Conservation (phyloP, 2,797 vertebrate genomes). For the Nyctibius grandis region DNA sequence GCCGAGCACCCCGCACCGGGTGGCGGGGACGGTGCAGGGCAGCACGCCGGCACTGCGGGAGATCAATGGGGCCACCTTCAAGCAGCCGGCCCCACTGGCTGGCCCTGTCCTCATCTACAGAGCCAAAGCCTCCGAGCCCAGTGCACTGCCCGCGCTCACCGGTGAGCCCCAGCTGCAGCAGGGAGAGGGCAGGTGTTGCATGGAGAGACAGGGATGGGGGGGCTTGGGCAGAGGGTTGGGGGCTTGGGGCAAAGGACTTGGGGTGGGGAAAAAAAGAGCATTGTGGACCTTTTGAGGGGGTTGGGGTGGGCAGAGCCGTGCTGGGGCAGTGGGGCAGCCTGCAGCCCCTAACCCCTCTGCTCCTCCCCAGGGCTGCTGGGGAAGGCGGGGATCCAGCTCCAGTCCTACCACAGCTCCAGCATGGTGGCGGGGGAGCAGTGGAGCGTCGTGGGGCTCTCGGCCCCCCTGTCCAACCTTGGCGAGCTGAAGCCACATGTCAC, state of each 20-base stretch:
- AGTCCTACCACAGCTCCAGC: slow-evolving; percentile 83
- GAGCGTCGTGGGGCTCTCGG: slow-evolving; percentile 81
- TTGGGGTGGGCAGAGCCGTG: neutral
- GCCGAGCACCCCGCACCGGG: slow-evolving; percentile 69
- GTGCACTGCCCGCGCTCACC: slow-evolving; percentile 73
- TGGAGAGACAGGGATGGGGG: neutral
- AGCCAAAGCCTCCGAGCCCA: slow-evolving; percentile 57
- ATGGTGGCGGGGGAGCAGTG: slow-evolving; percentile 76
- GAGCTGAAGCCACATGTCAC: slow-evolving; percentile 76
- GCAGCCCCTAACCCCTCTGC: neutral
- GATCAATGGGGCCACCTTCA: slow-evolving; percentile 80
- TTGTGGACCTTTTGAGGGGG: neutral
- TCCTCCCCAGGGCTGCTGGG: slow-evolving; percentile 78
- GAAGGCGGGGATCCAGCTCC: slow-evolving; percentile 75
- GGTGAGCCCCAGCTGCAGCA: slow-evolving; percentile 70
- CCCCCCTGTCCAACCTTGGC: slow-evolving; percentile 71
- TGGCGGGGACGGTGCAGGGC: slow-evolving; percentile 79
- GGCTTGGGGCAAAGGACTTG: neutral
- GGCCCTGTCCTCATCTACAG: slow-evolving; percentile 86
- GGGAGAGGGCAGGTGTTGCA: neutral
- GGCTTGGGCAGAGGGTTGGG: neutral
- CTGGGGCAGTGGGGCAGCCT: neutral
- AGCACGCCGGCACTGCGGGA: slow-evolving; percentile 78
- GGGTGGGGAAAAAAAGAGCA: neutral
- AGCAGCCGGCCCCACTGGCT: slow-evolving; percentile 79